Base-by-base conservation (phyloP, 2,797 vertebrate species). In the Momotus momota region DNA sequence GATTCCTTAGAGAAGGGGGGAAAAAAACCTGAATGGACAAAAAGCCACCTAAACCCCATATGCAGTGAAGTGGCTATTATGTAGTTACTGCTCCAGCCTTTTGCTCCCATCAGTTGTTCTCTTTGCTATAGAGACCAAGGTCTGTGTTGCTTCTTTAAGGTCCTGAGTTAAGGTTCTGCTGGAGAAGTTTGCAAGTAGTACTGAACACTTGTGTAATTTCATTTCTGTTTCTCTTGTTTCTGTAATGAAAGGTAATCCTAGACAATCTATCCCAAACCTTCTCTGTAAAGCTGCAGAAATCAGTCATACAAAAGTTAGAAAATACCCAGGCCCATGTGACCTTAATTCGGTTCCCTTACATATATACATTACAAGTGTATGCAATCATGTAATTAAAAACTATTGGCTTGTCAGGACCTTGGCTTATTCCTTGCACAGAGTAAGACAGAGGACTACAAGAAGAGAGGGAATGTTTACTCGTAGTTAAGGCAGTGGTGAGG, bases 381-480 rank as follows among this genome's bases (percentile, higher is more conserved):
- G 91, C 1, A n/a, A 80, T 96, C 93, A 94, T 77, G 85, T 77
- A 94, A 94, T 96, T 96, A 96, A 95, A 91, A 94, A 86, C 91
- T 82, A 92, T 95, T 90, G 89, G 70, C 91, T 95, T 94, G 94
- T 95, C 95, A 95, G 96, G 86, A 95, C 93, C 80, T 96, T 96
- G 95, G 91, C 93, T 55, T 62, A 27, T 27, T 95, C 52, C 49
- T 93, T 74, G 73, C 12, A 4, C 69, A 77, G 78, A 84, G 6
- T 33, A 65, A 94, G 93, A 93, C 57, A 96, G 90, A 95, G 57
- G 86, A 9, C 71, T 88, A 71, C 38, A 41, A 74, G 83, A 79
- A 43, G 88, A 95, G 86, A 57, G 90, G 38, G 86, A 95, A 88
- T 95, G 94, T 96, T 95, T 95, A 90, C 86, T 88, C 88, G 93